phyloP scores from a whole-genome alignment of 1,140 invertebrate genomes.

The Mycetomoellerius zeteki region DNA sequence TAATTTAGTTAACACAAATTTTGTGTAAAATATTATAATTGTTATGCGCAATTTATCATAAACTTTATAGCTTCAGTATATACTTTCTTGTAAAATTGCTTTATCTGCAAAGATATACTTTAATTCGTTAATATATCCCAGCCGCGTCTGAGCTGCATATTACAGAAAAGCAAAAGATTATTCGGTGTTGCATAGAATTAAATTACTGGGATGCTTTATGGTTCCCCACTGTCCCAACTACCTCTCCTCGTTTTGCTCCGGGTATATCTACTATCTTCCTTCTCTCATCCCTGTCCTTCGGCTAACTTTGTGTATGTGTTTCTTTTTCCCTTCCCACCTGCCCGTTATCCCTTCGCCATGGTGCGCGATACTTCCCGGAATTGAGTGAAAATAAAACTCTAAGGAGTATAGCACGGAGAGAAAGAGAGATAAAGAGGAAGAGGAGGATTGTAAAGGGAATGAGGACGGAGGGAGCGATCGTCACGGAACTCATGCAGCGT shows the following conservation, averaged over 20 bases:
- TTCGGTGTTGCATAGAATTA: conserved; percentile 72
- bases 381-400: conserved; percentile 80
- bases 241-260: conserved; percentile 68
- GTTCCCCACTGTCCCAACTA: conserved; percentile 56
- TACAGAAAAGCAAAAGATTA: conserved; percentile 60
- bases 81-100: background rate
- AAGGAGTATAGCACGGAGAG: conserved; percentile 72
- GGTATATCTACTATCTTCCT: conserved; percentile 48
- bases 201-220: conserved; percentile 75
- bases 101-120: conserved; percentile 11
- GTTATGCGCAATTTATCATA: background rate
- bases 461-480: conserved; percentile 74
- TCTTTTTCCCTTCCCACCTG: conserved; percentile 58
- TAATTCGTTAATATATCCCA: conserved; percentile 25
- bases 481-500: conserved; percentile 86
- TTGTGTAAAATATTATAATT: background rate
- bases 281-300: conserved; percentile 38
- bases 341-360: conserved; percentile 67
- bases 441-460: conserved; percentile 71
- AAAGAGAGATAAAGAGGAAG: conserved; percentile 47
- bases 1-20: background rate
- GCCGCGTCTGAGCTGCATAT: conserved; percentile 41
- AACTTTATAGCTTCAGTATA: background rate
- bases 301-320: conserved; percentile 61
- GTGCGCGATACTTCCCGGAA: conserved; percentile 78